Base-by-base conservation (phyloP, 2,113 vertebrate species). In the Peromyscus leucopus region DNA sequence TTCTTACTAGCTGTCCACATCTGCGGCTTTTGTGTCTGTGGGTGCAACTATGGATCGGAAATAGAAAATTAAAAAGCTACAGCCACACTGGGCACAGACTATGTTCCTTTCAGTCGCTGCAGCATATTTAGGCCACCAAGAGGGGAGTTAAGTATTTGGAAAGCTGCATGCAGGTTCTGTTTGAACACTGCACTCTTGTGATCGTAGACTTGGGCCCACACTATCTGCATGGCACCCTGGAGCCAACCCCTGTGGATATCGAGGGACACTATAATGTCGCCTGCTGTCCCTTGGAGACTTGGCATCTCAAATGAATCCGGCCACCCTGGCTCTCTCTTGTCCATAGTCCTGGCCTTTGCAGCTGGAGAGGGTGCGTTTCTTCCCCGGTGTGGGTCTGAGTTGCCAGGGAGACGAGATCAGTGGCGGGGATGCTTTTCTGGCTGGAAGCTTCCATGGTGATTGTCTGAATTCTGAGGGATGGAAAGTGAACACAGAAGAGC, bases 291-390 rank as follows among this genome's bases (percentile, higher is more conserved):
- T 31, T 4, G 48, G n/a, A 19, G 16, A 15, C 67, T 94, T 79
- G 63, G n/a, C 57, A 61, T 42, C n/a, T 83, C 15, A 67, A 28
- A n/a, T 26, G 80, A 90, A 26, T 13, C 36, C 46, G 28, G 39
- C 39, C 51, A 7, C 0, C 26, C 31, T 16, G 5, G 59, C 1
- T 51, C n/a, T 79, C n/a, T 31, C 21, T 13, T 2, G 9, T 28
- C 55, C 33, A 0, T 1, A 3, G 61, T 33, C 42, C 55, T 22
- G n/a, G 9, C 21, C 39, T 76, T 16, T 13, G 39, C 19, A 24
- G 9, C 36, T 55, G 33, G 0, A 0, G 42, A 0, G 51, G 76
- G n/a, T 93, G n/a, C 69, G 0, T 48, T 24, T 2, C 10, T 1
- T 26, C 28, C 55, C n/a, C 42, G 0, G 1, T 1, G 17, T 48